Conservation (phyloP, 2,797 vertebrate species). For the Brachyrhaphis roseni region DNA sequence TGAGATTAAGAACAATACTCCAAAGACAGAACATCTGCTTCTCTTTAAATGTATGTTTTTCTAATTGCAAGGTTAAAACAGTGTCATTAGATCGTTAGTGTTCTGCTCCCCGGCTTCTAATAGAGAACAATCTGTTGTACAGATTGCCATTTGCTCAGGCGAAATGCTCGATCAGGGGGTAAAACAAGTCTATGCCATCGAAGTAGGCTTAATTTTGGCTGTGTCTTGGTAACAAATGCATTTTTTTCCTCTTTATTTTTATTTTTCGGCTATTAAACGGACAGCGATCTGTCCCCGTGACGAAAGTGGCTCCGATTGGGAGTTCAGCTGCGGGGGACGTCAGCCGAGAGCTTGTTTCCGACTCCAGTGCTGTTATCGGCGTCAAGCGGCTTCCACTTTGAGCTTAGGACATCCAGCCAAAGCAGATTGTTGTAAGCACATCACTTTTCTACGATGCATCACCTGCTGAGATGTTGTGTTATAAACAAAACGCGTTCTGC, state of each 20-base stretch:
- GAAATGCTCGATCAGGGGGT: conserved; percentile 24
- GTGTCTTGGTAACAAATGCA: conserved; percentile 26
- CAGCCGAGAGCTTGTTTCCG: conserved; percentile 5
- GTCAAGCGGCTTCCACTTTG: conserved; percentile 33
- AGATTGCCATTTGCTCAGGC: conserved; percentile 30
- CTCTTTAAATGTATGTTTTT: conserved; percentile 59
- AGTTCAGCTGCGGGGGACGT: conserved; percentile 30
- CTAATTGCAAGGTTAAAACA: conserved; percentile 47
- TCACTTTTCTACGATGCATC: conserved; percentile 34
- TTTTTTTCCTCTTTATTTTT: conserved; percentile 10
- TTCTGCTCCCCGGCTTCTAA: conserved; percentile 27
- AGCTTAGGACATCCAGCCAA: conserved; percentile 25
- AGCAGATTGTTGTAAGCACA: conserved; percentile 18
- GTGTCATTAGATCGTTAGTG: conserved; percentile 44
- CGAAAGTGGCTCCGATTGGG: conserved; percentile 37
- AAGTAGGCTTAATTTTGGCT: conserved; percentile 10
- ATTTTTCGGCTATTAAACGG: conserved; percentile 29
- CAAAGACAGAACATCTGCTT: conserved; percentile 60
- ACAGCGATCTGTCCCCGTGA: conserved; percentile 29
- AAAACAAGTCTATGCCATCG: conserved; percentile 19
- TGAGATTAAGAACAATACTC: conserved; percentile 68
- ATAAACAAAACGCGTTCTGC: conserved; percentile 4
- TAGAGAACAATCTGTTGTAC: conserved; percentile 35
- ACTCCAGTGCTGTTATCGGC: not conserved
- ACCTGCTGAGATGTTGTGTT: conserved; percentile 10